Conservation (phyloP, 2,113 vertebrate genomes). For the Nibea coibor region DNA sequence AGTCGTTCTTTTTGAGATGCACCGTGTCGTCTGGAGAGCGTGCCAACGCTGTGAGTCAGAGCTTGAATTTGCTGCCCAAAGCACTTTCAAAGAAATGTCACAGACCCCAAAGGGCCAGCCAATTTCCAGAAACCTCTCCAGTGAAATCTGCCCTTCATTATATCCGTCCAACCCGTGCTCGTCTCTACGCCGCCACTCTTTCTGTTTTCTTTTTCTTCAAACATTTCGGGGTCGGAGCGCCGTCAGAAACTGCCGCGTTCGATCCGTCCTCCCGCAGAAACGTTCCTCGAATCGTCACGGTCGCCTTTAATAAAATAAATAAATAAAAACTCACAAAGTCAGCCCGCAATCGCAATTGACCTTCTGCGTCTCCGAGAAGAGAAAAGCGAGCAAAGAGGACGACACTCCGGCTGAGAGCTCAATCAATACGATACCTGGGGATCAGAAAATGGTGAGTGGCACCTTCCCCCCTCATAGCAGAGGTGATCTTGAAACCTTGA, state of each 20-base stretch:
- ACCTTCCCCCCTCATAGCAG: conserved; percentile 21
- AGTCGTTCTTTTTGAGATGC: conserved; percentile 21
- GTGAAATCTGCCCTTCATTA: conserved; percentile 68
- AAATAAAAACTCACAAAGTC: conserved; percentile 43
- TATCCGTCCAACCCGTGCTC: conserved; percentile 19
- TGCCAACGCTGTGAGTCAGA: conserved; percentile 61
- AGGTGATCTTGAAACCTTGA: conserved; percentile 54
- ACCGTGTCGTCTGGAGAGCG: conserved; percentile 8
- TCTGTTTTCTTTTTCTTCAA: conserved; percentile 29
- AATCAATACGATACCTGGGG: conserved; percentile 68
- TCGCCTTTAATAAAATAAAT: conserved; percentile 16
- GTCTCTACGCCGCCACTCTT: background rate
- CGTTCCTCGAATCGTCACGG: conserved; percentile 35
- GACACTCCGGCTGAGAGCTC: conserved; percentile 68
- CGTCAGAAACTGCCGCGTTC: conserved; percentile 54
- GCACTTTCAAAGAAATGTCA: conserved; percentile 73
- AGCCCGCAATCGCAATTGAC: conserved; percentile 55
- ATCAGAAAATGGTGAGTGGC: conserved; percentile 46
- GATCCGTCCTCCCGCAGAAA: conserved; percentile 37
- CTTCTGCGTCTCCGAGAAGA: conserved; percentile 48
- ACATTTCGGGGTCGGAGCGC: conserved; percentile 15
- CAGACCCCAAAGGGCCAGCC: conserved; percentile 52
- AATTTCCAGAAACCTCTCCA: conserved; percentile 59
- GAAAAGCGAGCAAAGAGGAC: conserved; percentile 50
- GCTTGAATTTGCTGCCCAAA: conserved; percentile 60